Conservation (phyloP, 1,140 invertebrate species). For the Drosophila santomea region DNA sequence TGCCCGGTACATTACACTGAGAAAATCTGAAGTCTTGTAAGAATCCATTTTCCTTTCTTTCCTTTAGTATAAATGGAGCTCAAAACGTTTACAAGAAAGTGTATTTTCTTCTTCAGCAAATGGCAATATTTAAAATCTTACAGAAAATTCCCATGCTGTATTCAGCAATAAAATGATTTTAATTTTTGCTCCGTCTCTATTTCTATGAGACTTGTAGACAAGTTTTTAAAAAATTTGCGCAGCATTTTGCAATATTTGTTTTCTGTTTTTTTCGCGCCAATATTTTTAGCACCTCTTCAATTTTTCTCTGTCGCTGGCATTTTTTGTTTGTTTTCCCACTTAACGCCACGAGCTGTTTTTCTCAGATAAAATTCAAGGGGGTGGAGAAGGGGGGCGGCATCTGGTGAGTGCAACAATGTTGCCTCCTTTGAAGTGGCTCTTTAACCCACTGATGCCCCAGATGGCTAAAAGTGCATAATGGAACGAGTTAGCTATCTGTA, state of each 20-base stretch:
- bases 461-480: not conserved
- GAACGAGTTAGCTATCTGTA: not conserved
- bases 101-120: no score
- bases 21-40: not conserved
- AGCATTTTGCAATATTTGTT: slow-evolving; percentile 29
- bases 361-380: slow-evolving; percentile 9
- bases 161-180: no score
- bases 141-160: no score
- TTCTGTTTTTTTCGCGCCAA: slow-evolving; percentile 58
- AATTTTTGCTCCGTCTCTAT: not conserved
- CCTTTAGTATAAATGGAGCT: no score
- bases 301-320: slow-evolving; percentile 27
- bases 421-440: slow-evolving; percentile 9
- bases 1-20: not conserved
- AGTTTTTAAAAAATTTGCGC: slow-evolving; percentile 30
- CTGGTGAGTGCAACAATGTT: slow-evolving; percentile 49
- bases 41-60: no score
- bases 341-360: slow-evolving; percentile 52
- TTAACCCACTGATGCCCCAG: slow-evolving; percentile 29
- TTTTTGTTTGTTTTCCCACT: slow-evolving; percentile 62
- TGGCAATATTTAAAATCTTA: no score
- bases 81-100: no score
- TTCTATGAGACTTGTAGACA: not conserved
- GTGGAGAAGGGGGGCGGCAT: not conserved
- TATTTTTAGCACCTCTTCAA: slow-evolving; percentile 69